Evolutionary conservation across 2,888 invertebrate species (phyloP).

Genomic region (Drosophila setosimentum): DNA sequence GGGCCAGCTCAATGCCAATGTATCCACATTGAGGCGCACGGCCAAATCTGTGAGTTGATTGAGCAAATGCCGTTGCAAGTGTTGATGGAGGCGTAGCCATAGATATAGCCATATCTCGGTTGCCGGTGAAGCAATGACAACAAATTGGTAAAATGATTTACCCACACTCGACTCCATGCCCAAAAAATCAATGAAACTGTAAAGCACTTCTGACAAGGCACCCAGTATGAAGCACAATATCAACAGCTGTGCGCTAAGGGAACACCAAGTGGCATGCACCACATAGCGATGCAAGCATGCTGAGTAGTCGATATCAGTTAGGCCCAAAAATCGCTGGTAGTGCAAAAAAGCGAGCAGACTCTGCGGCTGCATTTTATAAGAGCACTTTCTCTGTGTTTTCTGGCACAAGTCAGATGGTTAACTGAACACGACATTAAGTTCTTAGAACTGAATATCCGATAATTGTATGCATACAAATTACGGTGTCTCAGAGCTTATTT

Average conservation of each 20-base stretch:
- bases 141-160: background rate
- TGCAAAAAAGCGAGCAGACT: slow-evolving; percentile 11
- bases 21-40: slow-evolving; percentile 14
- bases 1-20: slow-evolving; percentile 2
- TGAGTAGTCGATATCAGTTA: slow-evolving; percentile 33
- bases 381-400: slow-evolving; percentile 18
- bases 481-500: too few relatives aligned
- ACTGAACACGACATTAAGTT: slow-evolving; percentile 14
- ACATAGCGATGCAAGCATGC: slow-evolving; percentile 20
- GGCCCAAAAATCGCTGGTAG: slow-evolving; percentile 43
- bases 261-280: slow-evolving; percentile 15
- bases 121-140: background rate
- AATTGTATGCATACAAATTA: background rate
- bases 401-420: background rate
- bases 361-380: background rate
- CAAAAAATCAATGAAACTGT: slow-evolving; percentile 3
- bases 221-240: slow-evolving; percentile 9
- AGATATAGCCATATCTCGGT: slow-evolving; percentile 21
- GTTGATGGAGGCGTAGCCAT: slow-evolving; percentile 26
- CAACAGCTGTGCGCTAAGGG: slow-evolving; percentile 7
- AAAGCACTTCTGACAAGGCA: background rate
- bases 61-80: slow-evolving; percentile 19
- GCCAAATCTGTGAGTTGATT: slow-evolving; percentile 27
- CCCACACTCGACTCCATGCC: slow-evolving; percentile 11
- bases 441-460: background rate